Conservation (phyloP, 2,113 vertebrate species). For the Lonchura striata region DNA sequence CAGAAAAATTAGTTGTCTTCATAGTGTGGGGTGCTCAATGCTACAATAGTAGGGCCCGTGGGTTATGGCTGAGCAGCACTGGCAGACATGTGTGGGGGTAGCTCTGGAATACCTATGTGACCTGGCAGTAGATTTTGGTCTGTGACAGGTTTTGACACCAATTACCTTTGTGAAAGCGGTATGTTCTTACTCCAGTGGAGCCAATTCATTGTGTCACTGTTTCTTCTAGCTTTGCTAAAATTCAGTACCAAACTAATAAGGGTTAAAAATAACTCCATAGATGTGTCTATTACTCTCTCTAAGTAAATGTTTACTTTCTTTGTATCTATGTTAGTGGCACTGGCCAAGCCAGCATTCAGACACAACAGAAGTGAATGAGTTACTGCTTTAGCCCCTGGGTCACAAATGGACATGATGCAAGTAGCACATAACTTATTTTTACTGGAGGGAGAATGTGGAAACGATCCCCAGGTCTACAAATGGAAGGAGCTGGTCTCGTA, state of each 20-base stretch:
- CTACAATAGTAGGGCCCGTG: neutral
- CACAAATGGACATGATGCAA: neutral
- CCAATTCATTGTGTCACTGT: neutral
- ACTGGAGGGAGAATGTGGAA: neutral
- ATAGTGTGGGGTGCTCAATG: fast-evolving
- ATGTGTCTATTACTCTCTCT: neutral
- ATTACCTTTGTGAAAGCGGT: neutral
- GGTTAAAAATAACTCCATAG: neutral
- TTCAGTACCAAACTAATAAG: neutral
- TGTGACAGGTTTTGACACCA: neutral
- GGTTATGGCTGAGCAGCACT: neutral
- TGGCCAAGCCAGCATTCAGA: neutral
- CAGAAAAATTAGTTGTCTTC: neutral
- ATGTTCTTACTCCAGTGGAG: neutral
- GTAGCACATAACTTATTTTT: conserved; percentile 6
- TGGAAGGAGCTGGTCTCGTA: neutral
- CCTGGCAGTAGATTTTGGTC: neutral
- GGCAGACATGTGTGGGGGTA: neutral
- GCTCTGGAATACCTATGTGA: neutral
- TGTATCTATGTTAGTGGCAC: neutral
- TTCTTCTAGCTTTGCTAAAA: conserved; percentile 6
- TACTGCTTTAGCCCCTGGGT: neutral
- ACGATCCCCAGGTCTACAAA: neutral
- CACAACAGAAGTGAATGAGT: neutral
- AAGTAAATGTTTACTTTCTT: conserved; percentile 16